A percentile compares a stretch with the other conserved stretches of the same genome.
Evolutionary conservation across 2,888 invertebrate species (phyloP).

Genomic region (Agriopis marginaria): DNA sequence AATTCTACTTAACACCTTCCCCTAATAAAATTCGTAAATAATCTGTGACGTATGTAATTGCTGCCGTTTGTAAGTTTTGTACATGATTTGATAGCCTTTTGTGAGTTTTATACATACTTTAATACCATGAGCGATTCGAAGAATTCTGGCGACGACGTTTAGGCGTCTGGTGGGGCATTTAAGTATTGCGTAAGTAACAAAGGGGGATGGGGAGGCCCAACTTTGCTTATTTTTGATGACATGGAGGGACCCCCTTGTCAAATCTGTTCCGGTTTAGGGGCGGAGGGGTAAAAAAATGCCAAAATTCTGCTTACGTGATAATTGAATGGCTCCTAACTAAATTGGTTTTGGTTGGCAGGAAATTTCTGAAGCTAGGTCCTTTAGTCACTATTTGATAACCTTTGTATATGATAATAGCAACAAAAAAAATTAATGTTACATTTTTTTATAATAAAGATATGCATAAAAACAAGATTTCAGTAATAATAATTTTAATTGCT

Average conservation of each 20-base stretch:
- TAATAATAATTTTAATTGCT: conserved; percentile 77
- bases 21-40: conserved; percentile 36
- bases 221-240: too few relatives aligned
- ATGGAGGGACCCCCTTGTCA: too few relatives aligned
- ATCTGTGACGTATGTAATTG: background rate
- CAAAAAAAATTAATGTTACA: background rate
- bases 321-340: background rate
- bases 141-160: too few relatives aligned
- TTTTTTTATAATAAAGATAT: background rate
- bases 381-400: background rate
- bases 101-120: too few relatives aligned
- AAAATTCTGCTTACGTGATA: too few relatives aligned
- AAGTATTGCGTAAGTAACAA: too few relatives aligned
- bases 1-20: conserved; percentile 51
- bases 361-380: background rate
- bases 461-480: conserved; percentile 51
- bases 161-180: background rate
- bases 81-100: background rate
- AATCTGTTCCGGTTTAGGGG: too few relatives aligned
- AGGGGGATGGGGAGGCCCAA: too few relatives aligned
- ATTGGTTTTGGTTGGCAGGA: background rate
- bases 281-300: too few relatives aligned
- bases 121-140: too few relatives aligned
- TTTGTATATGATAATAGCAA: background rate
- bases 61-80: background rate